phyloP scores from a whole-genome alignment of 2,113 vertebrate genomes.

The Amia ocellicauda region DNA sequence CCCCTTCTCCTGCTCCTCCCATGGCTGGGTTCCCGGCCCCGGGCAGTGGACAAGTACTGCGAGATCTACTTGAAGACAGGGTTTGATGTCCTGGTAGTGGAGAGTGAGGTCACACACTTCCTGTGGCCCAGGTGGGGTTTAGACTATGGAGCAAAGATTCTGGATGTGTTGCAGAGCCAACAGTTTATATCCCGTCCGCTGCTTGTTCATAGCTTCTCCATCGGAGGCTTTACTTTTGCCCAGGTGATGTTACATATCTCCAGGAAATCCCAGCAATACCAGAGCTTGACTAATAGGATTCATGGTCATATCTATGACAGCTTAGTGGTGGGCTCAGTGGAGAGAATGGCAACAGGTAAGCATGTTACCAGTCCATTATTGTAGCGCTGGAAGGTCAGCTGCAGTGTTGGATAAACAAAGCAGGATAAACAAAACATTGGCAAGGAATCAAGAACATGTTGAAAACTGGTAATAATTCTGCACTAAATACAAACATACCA shows the following conservation, averaged over 20 bases:
- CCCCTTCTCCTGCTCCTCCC: conserved; percentile 58
- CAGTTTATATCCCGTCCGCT: conserved; percentile 49
- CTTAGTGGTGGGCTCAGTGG: conserved; percentile 58
- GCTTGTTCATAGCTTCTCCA: conserved; percentile 63
- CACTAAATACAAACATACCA: too few species aligned
- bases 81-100: conserved; percentile 56
- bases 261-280: conserved; percentile 37
- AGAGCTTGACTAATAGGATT: conserved; percentile 41
- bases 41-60: conserved; percentile 53
- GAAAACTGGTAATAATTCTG: too few species aligned
- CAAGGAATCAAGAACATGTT: too few species aligned
- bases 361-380: too few species aligned
- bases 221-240: conserved; percentile 61
- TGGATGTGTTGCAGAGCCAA: conserved; percentile 56
- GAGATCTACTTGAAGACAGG: conserved; percentile 56
- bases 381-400: too few species aligned
- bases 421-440: too few species aligned
- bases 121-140: conserved; percentile 59
- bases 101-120: conserved; percentile 55
- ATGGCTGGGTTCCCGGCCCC: conserved; percentile 55
- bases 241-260: conserved; percentile 53
- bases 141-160: conserved; percentile 32
- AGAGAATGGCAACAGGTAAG: conserved; percentile 51
- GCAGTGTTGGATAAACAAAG: background rate
- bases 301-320: conserved; percentile 69